Conservation (phyloP, 2,888 invertebrate species). For the Chrysina gloriosa region DNA sequence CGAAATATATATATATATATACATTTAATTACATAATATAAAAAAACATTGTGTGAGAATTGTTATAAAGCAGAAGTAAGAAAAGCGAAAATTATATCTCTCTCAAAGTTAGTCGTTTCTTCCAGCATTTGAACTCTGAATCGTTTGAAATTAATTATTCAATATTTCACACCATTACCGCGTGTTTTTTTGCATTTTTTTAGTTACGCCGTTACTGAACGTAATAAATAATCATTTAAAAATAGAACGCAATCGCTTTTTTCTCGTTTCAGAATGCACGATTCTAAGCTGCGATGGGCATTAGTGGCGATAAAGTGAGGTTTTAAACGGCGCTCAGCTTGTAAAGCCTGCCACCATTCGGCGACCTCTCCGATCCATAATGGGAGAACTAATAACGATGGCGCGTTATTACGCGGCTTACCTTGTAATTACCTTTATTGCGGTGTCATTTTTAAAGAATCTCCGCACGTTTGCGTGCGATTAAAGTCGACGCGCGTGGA, state of each 20-base stretch:
- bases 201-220: conserved; percentile 6
- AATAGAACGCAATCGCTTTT: conserved; percentile 17
- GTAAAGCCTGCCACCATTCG: not conserved
- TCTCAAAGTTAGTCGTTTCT: no score
- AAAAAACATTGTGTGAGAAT: no score
- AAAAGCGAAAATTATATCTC: no score
- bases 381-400: conserved; percentile 27
- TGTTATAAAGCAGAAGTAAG: no score
- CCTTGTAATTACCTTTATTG: conserved; percentile 28
- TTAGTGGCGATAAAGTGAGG: conserved; percentile 18
- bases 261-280: conserved; percentile 1
- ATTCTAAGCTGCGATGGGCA: not conserved
- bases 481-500: not conserved
- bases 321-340: conserved; percentile 16
- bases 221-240: conserved; percentile 1
- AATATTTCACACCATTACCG: not conserved
- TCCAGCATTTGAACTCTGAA: no score
- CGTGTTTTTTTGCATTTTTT: not conserved
- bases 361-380: conserved; percentile 8
- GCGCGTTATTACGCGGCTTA: conserved; percentile 1
- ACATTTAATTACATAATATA: no score
- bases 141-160: no score
- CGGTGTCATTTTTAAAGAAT: conserved; percentile 28
- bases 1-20: no score
- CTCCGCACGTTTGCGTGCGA: not conserved